These are phyloP conservation scores for Synanthedon tipuliformis DNA, from an alignment of 2,888 invertebrate species.

Conservation along the genomic window DNA sequence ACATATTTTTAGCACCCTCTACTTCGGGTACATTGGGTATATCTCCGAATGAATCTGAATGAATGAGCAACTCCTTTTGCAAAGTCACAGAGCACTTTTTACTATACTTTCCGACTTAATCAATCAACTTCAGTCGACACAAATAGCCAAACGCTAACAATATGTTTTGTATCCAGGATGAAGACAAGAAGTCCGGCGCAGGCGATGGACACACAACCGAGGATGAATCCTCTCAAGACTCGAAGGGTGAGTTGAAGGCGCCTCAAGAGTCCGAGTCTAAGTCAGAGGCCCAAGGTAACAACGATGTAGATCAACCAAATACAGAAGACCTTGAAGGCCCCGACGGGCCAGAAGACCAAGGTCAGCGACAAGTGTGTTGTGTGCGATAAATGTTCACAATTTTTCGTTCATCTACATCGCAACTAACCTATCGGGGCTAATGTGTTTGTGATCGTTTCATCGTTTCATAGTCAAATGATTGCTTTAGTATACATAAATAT, in stretches of 20 bases:
- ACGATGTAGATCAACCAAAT: conserved; percentile 53
- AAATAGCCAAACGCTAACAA: background rate
- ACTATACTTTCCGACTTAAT: background rate
- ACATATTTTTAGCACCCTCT: no score
- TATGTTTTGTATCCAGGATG: conserved; percentile 38
- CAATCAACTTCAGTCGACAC: background rate
- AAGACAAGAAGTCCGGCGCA: conserved; percentile 61
- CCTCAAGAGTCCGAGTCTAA: conserved; percentile 12
- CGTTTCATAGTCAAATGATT: no score
- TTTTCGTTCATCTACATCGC: conserved; percentile 52
- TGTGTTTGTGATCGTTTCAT: no score
- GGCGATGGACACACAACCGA: conserved; percentile 63
- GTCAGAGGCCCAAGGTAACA: conserved; percentile 45
- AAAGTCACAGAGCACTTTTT: no score
- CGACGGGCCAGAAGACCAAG: conserved; percentile 24
- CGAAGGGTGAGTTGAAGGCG: conserved; percentile 55
- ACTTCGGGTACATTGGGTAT: no score
- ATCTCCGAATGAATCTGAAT: no score
- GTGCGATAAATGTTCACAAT: conserved; percentile 15
- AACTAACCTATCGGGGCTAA: conserved; percentile 42
- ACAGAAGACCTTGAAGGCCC: conserved; percentile 9
- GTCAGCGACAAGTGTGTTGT: conserved; percentile 28
- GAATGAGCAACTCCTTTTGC: no score
- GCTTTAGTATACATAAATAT: no score
- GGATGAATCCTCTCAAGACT: conserved; percentile 67